Percentiles rank a stretch among this genome's conserved stretches.
phyloP scores from a whole-genome alignment of 1,140 invertebrate genomes.

The Steinernema feltiae region DNA sequence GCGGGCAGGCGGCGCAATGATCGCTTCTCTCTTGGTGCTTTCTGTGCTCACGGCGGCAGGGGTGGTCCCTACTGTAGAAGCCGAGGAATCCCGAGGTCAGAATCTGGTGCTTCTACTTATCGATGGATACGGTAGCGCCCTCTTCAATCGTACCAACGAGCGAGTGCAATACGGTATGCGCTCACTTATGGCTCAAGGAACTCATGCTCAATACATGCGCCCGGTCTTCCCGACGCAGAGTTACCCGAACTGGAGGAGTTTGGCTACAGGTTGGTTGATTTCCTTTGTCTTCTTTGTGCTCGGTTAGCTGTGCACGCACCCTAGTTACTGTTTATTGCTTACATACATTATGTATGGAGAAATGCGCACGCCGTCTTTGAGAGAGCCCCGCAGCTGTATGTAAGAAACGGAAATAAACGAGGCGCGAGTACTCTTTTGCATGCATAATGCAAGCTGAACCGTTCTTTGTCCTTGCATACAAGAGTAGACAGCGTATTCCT shows the following conservation, averaged over 20 bases:
- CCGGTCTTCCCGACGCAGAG: slow-evolving; percentile 54
- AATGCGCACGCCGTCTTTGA: too few relatives aligned
- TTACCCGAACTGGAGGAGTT: slow-evolving; percentile 55
- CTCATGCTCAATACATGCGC: slow-evolving; percentile 47
- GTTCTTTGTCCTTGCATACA: too few relatives aligned
- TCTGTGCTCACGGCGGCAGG: background rate
- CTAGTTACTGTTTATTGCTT: too few relatives aligned
- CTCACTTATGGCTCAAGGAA: slow-evolving; percentile 41
- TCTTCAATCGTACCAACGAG: slow-evolving; percentile 50
- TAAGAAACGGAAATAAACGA: slow-evolving; percentile 21
- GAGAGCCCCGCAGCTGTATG: background rate
- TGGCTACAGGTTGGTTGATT: slow-evolving; percentile 45
- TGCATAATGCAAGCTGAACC: background rate
- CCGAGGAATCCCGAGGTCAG: slow-evolving; percentile 33
- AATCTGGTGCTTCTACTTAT: slow-evolving; percentile 55
- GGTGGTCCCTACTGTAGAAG: background rate
- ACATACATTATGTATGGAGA: too few relatives aligned
- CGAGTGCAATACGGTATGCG: slow-evolving; percentile 41
- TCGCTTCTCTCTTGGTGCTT: background rate
- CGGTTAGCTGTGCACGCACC: too few relatives aligned
- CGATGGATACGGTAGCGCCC: slow-evolving; percentile 52
- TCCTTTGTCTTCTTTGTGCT: slow-evolving; percentile 9
- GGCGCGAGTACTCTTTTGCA: slow-evolving; percentile 1
- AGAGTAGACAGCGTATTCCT: too few relatives aligned
- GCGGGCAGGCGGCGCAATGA: slow-evolving; percentile 5